Base-by-base conservation (phyloP, 2,113 vertebrate species). In the Tinamus guttatus region DNA sequence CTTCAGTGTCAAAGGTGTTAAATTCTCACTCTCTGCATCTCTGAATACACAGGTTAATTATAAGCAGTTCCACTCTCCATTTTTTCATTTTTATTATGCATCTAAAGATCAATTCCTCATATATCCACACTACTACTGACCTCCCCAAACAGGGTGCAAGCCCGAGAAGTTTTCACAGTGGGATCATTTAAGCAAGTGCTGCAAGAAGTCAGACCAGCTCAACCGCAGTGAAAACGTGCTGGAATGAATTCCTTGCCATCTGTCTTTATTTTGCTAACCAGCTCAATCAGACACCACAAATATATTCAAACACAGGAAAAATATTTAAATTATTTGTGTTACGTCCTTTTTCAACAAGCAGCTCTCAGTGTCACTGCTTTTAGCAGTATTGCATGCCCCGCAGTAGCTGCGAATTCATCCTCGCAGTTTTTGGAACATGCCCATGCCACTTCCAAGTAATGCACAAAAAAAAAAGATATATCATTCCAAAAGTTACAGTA, bases 201-300 rank as follows among this genome's bases (percentile, higher is more conserved):
- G 45, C 11, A 24, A 92, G 74, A 69, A 91, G 86, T 87, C 19
- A 0, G 43, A 90, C 63, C 76, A 84, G 90, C 86, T 92, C 88
- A 30, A 71, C 77, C 67, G 3, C 81, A 68, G 76, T 28, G 77
- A 81, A 88, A 96, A 90, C 1, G 1, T 65, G 83, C 62, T 97
- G 96, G 95, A 97, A 95, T 56, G 77, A 96, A 94, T 95, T 96
- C 94, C 41, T 79, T 97, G 92, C 96, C 96, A 97, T 97, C 96
- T 97, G 96, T 96, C 93, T 96, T 86, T 96, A 93, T 96, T 96
- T 96, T 95, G 83, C 85, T 96, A 90, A 94, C 88, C 88, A 88
- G 84, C 65, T 96, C 88, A 52, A 96, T 94, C 95, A 96, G 94
- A 86, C 94, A 94, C 92, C 92, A 96, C 94, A 96, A 96, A 97